phyloP scores from a whole-genome alignment of 2,888 invertebrate genomes.

The Drosophila testacea region DNA sequence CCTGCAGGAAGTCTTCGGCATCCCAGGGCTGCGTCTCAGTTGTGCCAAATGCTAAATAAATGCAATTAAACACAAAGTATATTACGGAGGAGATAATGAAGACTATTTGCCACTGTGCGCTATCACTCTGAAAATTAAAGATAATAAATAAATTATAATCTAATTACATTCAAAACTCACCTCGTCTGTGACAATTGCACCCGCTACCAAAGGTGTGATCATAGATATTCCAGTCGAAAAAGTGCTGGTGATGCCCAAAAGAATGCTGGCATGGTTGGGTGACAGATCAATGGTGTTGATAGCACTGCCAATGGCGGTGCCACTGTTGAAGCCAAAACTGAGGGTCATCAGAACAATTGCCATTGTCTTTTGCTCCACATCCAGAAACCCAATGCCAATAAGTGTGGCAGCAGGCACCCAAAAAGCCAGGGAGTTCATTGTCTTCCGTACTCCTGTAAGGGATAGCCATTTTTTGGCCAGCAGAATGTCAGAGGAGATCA shows the following conservation, averaged over 20 bases:
- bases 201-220: constrained; percentile 87
- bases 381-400: constrained; percentile 86
- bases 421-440: constrained; percentile 73
- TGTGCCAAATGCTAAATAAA: no score
- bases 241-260: constrained; percentile 89
- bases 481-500: no score
- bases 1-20: no score
- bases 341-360: constrained; percentile 86
- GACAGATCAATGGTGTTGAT: constrained; percentile 88
- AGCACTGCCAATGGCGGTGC: constrained; percentile 83
- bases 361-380: constrained; percentile 81
- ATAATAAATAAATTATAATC: no score
- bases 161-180: constrained; percentile 32
- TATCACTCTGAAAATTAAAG: no score
- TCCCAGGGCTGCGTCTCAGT: no score
- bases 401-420: constrained; percentile 86
- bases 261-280: constrained; percentile 88
- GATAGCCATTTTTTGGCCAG: constrained; percentile 69
- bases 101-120: no score
- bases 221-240: constrained; percentile 87
- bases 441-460: constrained; percentile 73
- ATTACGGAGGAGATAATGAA: no score
- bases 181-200: constrained; percentile 85
- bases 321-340: constrained; percentile 86
- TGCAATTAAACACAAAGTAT: no score